Evolutionary conservation across 2,113 vertebrate species (phyloP).

Genomic region (Prochilodus magdalenae): DNA sequence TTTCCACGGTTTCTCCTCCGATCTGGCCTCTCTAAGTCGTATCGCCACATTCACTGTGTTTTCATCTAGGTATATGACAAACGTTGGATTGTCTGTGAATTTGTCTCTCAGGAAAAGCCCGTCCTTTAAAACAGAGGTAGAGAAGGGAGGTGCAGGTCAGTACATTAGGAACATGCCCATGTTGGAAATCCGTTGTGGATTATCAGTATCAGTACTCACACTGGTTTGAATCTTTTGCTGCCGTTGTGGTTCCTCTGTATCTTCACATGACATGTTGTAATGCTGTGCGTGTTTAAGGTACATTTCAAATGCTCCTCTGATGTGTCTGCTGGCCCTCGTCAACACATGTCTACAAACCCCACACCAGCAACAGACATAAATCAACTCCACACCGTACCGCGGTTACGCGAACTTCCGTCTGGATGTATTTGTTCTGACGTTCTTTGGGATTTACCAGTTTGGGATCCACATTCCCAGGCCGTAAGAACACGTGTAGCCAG

Average conservation of each 20-base stretch:
- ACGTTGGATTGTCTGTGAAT: constrained; percentile 17
- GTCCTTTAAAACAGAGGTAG: background rate
- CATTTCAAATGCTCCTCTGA: constrained; percentile 12
- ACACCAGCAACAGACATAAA: background rate
- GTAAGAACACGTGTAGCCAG: constrained; percentile 13
- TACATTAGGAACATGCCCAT: background rate
- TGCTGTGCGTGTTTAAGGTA: background rate
- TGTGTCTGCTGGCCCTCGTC: background rate
- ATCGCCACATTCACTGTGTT: constrained; percentile 8
- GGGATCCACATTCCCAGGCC: constrained; percentile 1
- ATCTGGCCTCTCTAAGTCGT: background rate
- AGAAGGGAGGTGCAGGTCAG: too few relatives aligned
- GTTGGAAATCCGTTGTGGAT: background rate
- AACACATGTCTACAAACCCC: background rate
- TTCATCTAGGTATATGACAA: constrained; percentile 4
- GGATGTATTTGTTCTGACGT: background rate
- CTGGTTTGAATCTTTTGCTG: background rate
- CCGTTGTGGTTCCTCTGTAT: background rate
- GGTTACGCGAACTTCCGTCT: background rate
- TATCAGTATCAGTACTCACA: constrained; percentile 6
- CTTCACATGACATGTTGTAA: constrained; percentile 34
- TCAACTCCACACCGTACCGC: too few relatives aligned
- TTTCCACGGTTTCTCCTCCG: background rate
- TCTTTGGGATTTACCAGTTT: background rate
- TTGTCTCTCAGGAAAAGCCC: background rate